A percentile compares a stretch with the other conserved stretches of the same genome.
Conservation (phyloP, 37 sponge, comb jelly and placozoan genomes). For the Oscarella lobularis region DNA sequence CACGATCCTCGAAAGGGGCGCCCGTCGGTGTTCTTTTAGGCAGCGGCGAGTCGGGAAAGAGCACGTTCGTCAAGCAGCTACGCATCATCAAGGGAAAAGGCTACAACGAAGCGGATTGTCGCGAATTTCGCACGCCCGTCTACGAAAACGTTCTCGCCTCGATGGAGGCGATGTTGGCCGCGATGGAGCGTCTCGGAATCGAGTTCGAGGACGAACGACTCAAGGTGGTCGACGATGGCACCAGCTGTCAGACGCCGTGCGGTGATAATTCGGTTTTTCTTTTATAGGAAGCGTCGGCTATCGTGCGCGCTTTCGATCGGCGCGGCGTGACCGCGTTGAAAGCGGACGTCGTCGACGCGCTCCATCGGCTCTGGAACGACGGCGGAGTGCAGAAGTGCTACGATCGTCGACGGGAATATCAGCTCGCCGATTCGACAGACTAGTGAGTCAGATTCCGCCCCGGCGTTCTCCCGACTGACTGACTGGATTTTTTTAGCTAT, state of each 20-base stretch:
- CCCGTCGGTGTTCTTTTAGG: conserved; percentile 16
- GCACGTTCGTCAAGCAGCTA: conserved; percentile 39
- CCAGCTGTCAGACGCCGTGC: too few relatives aligned
- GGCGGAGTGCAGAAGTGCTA: conserved; percentile 17
- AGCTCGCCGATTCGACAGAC: conserved; percentile 10
- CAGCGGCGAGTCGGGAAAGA: conserved; percentile 31
- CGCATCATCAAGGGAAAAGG: conserved; percentile 31
- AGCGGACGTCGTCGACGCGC: conserved; percentile 14
- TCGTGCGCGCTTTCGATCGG: background rate
- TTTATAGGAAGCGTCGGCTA: background rate
- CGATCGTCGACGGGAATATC: conserved; percentile 21
- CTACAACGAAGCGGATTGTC: conserved; percentile 15
- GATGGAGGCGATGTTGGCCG: conserved; percentile 8
- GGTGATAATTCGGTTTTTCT: too few relatives aligned
- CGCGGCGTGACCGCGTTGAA: background rate
- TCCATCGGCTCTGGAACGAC: conserved; percentile 15
- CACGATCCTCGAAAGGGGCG: too few relatives aligned
- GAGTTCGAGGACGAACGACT: conserved; percentile 7
- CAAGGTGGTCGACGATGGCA: too few relatives aligned
- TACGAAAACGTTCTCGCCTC: conserved; percentile 21
- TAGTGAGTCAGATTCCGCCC: background rate
- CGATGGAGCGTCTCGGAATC: conserved; percentile 28
- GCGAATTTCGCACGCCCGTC: conserved; percentile 8
- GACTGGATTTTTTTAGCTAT: conserved; percentile 15
- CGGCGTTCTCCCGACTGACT: background rate